Base-by-base conservation (phyloP, 2,888 invertebrate genomes). In the Lepidocyrtinus sp. region DNA sequence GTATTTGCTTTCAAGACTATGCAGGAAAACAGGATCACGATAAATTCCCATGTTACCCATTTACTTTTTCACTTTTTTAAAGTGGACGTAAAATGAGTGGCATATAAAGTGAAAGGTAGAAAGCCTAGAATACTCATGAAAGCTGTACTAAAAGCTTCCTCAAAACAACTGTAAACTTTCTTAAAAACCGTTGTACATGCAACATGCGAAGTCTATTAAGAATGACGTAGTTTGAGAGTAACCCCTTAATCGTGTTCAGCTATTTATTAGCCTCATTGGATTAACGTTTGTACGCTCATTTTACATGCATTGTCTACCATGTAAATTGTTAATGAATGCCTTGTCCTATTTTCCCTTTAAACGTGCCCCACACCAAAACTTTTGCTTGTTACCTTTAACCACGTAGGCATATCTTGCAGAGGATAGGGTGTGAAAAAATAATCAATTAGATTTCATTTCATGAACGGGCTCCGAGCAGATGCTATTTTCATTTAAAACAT, bases 1-100 rank as follows among this genome's bases (percentile, higher is more conserved):
- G 24, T 12, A 7, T 21, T 45, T 59, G n/a, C 21, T 59, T 45
- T 70, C 26, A 36, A 55, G 67, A 17, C 59, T n/a, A 7, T 61
- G n/a, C 50, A 70, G 61, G 55, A 55, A 5, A 5, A 55, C 17
- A 17, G 55, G 55, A 9, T 70, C 50, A 27, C 26, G 21, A 75
- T 55, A 69, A 67, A 71, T 78, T 78, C 78, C 78, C 78, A 62
- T 68, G 78, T 68, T 78, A 61, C 72, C 78, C 68, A 78, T 78
- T 73, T 78, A 25, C 72, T 74, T 74, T 50, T 55, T 63, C 73
- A 50, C 50, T 73, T 64, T 70, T 68, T 62, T 25, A 64, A 64
- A 63, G 55, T 64, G 73, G 73, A 73, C 73, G 64, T 64, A 64
- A n/a, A 55, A 55, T 55, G 55, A 55, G 55, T 55, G 3, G 55